Evolutionary conservation across 2,888 invertebrate genomes (phyloP), one percentile per base, ranked within the genome.

Genomic region (Drosophila barbarae): DNA sequence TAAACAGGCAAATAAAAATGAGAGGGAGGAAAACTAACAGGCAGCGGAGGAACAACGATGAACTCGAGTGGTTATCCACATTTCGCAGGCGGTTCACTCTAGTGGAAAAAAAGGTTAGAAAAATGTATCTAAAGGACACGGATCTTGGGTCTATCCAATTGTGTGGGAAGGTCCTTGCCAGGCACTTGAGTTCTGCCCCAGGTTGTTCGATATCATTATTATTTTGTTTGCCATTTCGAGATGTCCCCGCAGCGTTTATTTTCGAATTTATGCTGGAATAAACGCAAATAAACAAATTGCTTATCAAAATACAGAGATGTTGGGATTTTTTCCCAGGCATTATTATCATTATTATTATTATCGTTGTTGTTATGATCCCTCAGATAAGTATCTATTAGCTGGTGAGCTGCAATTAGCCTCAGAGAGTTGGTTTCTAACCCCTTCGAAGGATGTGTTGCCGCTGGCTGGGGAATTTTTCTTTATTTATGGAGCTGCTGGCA

Each of bases 1-100:
- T 46, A 56, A 76, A 66, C 59, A 72, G 60, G 63, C 55, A 71
- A 64, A 65, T 49, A 58, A 59, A 61, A 51, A 58, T 32, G 9
- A 5, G n/a, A 39, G 42, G 23, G 18, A 15, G 42, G n/a, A 38
- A 54, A 53, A 58, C 58, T 58, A 58, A 34, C 57, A 28, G 50
- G 42, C 12, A 23, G 38, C n/a, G 32, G 30, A 30, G 36, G 41
- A 44, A 63, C 8, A 21, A 18, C 32, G 50, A 42, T 7, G 64
- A 66, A 65, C 63, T 74, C 63, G 54, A 78, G 74, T 69, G 69
- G 57, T 41, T 61, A 41, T 57, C 34, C 42, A 18, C 42, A 46
- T 65, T 84, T 85, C 82, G 80, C 82, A 84, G 85, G 80, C 75
- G 69, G 64, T 28, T 69, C 76, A 79, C 76, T 86, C 84, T 75